phyloP scores from a whole-genome alignment of 2,113 vertebrate species.

The Cavia porcellus region DNA sequence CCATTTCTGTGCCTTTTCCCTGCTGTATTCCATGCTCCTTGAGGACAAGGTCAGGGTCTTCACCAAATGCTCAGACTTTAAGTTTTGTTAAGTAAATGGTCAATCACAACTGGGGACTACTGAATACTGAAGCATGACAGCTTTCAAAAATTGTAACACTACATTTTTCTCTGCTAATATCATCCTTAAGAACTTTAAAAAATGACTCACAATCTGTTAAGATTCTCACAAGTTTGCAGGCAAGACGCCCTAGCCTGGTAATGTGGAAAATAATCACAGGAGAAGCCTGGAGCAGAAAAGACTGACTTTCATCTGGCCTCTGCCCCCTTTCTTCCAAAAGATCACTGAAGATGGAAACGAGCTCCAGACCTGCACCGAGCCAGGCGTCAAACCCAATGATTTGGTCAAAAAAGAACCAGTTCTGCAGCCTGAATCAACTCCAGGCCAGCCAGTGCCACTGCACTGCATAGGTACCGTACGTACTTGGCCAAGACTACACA shows the following conservation, averaged over 20 bases:
- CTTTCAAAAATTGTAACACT: background rate
- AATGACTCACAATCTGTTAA: constrained; percentile 47
- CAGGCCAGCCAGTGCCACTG: background rate
- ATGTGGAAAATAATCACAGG: background rate
- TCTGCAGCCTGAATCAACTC: background rate
- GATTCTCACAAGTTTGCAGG: background rate
- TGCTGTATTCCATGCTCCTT: background rate
- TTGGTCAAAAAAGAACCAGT: background rate
- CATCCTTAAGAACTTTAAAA: constrained; percentile 13
- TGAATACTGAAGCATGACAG: background rate
- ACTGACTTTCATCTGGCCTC: background rate
- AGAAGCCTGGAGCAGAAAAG: background rate
- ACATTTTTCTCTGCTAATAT: constrained; percentile 43
- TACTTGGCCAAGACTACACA: background rate
- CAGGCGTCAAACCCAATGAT: background rate
- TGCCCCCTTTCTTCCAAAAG: background rate
- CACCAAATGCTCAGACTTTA: background rate
- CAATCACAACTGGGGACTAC: background rate
- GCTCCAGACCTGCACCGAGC: background rate
- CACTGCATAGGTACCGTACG: accelerated
- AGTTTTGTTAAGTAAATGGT: constrained; percentile 13
- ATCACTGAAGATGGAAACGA: background rate
- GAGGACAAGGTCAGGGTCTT: background rate
- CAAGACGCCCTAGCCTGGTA: background rate
- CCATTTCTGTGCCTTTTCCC: background rate